Evolutionary conservation across 2,113 vertebrate species (phyloP).

Genomic region (Syrrhaptes paradoxus): DNA sequence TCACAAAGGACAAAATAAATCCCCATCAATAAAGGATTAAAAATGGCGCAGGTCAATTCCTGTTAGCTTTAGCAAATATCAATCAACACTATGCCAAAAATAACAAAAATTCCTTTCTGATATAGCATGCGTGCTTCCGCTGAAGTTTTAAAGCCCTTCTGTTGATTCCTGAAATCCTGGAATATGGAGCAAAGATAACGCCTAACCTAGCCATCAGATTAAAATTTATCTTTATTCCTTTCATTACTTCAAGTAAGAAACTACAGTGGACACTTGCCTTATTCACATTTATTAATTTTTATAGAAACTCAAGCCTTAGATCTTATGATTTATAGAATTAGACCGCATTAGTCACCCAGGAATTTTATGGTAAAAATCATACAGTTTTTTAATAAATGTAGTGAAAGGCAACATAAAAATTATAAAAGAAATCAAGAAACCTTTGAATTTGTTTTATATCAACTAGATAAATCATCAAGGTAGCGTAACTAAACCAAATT

Average conservation of each 20-base stretch:
- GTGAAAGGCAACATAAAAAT: not conserved
- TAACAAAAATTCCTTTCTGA: not conserved
- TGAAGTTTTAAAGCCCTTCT: not conserved
- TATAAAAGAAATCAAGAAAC: not conserved
- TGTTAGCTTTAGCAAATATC: slow-evolving; percentile 45
- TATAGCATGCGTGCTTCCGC: not conserved
- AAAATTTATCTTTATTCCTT: not conserved
- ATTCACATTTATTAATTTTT: not conserved
- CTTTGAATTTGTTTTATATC: not conserved
- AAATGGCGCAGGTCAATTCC: slow-evolving; percentile 50
- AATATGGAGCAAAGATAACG: not conserved
- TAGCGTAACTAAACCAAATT: not conserved
- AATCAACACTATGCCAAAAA: slow-evolving; percentile 40
- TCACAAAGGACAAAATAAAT: slow-evolving; percentile 57
- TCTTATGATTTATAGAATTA: not conserved
- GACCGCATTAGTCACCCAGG: not conserved
- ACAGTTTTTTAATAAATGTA: not conserved
- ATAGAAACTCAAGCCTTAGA: not conserved
- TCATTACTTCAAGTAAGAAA: not conserved
- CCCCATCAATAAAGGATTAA: slow-evolving; percentile 62
- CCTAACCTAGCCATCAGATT: not conserved
- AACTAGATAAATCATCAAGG: not conserved
- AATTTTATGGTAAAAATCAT: not conserved
- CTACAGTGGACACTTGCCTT: not conserved
- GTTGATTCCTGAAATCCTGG: not conserved